These are phyloP conservation scores for Nebria ingens DNA, from an alignment of 1,140 invertebrate species.

Conservation along the genomic window DNA sequence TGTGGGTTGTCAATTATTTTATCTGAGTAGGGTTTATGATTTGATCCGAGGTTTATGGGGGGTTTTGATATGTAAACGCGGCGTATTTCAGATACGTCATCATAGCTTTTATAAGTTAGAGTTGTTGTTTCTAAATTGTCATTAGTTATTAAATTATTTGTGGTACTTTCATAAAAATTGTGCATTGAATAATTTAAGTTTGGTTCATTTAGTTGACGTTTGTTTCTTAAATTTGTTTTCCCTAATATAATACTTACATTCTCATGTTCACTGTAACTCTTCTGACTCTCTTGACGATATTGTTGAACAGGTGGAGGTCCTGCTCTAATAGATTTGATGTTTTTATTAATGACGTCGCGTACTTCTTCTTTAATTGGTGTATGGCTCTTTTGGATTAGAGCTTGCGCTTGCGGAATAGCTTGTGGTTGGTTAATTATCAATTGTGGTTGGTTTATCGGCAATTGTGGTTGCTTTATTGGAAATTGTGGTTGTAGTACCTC, in stretches of 20 bases:
- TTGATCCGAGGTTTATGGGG: too few species aligned
- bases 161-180: too few species aligned
- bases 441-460: too few species aligned
- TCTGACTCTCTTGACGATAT: neutral
- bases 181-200: too few species aligned
- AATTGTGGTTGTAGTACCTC: neutral
- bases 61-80: too few species aligned
- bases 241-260: neutral
- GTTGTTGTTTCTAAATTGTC: too few species aligned
- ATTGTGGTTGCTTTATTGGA: too few species aligned
- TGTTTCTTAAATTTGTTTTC: neutral
- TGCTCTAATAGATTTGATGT: neutral
- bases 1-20: too few species aligned
- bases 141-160: too few species aligned
- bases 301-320: neutral
- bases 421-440: neutral
- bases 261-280: neutral
- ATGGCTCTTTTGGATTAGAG: neutral
- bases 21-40: too few species aligned
- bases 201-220: neutral
- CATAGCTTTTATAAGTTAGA: neutral
- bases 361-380: neutral
- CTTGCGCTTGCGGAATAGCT: neutral
- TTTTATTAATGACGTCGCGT: neutral
- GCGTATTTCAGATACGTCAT: neutral